Conservation (phyloP, 2,888 invertebrate genomes). For the Ctena decussata region DNA sequence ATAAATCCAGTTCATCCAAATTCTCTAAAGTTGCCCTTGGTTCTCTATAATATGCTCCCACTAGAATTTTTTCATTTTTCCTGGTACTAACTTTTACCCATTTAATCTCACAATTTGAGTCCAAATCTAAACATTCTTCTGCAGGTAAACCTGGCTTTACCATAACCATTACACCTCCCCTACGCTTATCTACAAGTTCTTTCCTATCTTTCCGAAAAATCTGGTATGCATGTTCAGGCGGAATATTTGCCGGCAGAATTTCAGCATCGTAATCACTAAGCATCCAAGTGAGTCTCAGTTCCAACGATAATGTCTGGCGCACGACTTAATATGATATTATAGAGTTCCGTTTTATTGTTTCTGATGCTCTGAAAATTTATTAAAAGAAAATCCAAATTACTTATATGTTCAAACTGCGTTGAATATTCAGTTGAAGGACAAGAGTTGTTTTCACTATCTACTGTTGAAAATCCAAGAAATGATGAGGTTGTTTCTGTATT, state of each 20-base stretch:
- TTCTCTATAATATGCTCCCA: too few relatives aligned
- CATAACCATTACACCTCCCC: conserved; percentile 23
- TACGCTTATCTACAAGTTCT: background rate
- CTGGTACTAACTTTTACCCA: conserved; percentile 5
- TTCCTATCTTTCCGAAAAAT: conserved; percentile 16
- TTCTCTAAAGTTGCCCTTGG: too few relatives aligned
- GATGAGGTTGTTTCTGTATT: too few relatives aligned
- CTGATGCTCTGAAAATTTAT: conserved; percentile 16
- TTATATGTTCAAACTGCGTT: background rate
- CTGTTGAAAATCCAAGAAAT: background rate
- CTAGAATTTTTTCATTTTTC: too few relatives aligned
- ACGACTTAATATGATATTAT: conserved; percentile 11
- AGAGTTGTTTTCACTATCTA: background rate
- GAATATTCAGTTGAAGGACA: background rate
- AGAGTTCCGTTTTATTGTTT: conserved; percentile 11
- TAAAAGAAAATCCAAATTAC: background rate
- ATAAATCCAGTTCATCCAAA: too few relatives aligned
- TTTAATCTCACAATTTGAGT: conserved; percentile 15
- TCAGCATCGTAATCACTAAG: background rate
- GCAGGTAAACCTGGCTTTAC: background rate
- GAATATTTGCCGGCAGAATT: background rate
- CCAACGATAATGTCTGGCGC: conserved; percentile 14
- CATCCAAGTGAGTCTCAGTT: background rate
- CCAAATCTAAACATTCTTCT: conserved; percentile 12
- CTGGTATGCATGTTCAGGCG: background rate